Evolutionary conservation across 2,113 vertebrate species (phyloP), one percentile per base, ranked within the genome.

Genomic region (Nymphicus hollandicus): DNA sequence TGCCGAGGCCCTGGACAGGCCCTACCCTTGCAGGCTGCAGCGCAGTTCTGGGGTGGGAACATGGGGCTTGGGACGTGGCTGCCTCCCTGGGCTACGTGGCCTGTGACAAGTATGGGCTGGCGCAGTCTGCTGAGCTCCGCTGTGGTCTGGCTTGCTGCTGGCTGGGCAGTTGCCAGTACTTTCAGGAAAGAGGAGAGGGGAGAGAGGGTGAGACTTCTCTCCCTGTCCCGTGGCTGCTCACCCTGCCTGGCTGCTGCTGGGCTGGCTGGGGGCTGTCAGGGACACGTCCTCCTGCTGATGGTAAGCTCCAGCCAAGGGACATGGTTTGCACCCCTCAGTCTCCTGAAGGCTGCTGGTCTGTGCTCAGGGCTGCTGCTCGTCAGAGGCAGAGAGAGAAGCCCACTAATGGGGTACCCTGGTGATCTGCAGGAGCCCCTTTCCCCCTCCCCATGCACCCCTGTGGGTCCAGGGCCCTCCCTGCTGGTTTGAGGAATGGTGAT

Each of bases 101-200:
- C 76, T 93, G 94, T 68, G 95, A 95, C 93, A 55, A 73, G 88
- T 35, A 47, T 2, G 65, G 71, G 95, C 96, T 96, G 95, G 95
- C 44, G n/a, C 7, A 0, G 82, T 2, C 16, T 18, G 91, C 86
- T 2, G 41, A 17, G 89, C 93, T 88, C 46, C 2, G 47, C 90
- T 93, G 93, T 14, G 56, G 90, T 88, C 89, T 95, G 96, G 93
- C 94, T 82, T 58, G 83, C 93, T 93, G 93, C 17, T 63, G 81
- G 13, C 88, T 95, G 95, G 94, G 93, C 68, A 22, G 79, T 3
- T 92, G 95, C 92, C 95, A 96, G 95, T 39, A 83, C 95, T 91
- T 90, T 90, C 76, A 93, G 96, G 90, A 94, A 94, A 96, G 94
- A 90, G 88, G 72, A 96, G 91, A 96, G 94, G 95, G 94, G 91